Evolutionary conservation across 2,113 vertebrate genomes (phyloP), one percentile per base, ranked within the genome.

Genomic region (Helogale parvula): DNA sequence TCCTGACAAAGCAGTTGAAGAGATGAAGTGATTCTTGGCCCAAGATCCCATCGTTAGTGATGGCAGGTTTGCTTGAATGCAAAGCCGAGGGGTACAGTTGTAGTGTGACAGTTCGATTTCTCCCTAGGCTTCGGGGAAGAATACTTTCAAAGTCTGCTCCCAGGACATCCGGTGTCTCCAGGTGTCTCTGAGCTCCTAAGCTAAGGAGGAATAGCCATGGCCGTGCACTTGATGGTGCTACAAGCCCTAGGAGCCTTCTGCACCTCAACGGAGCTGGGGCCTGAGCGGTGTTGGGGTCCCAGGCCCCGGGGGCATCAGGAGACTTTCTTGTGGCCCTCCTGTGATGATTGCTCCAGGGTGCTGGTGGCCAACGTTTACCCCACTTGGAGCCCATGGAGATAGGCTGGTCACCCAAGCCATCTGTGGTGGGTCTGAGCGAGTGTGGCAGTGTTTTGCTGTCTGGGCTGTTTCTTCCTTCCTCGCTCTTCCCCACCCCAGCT

Each of bases 371-470:
- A 68, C 50, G 63, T 90, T 38, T 57, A 94, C 94, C 93, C 31
- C 29, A 31, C 66, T 82, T 35, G 27, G n/a, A 72, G 66, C 19
- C 41, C 45, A 21, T 27, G 60, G 69, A 52, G 60, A 57, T 33
- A 65, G 38, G 17, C 50, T 54, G 81, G 83, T 85, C 96, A 47
- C 45, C 93, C 35, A 27, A 0, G 27, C 8, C 96, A 57, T 93
- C 95, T 97, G 98, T 85, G 95, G 92, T 89, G 93, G 89, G 89
- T 66, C 57, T 98, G 97, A 96, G 97, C 81, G 57, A 96, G 91
- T 72, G 90, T 92, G 91, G 52, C 10, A 1, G 5, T 45, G 38
- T 79, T 79, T 38, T 23, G 54, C 17, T n/a, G 50, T 38, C 60
- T 19, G 29, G 50, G 2, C 29, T 29, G 16, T 69, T 33, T 12